These are phyloP conservation scores for Eurytoma californica DNA, from an alignment of 2,888 invertebrate genomes.

Conservation along the genomic window DNA sequence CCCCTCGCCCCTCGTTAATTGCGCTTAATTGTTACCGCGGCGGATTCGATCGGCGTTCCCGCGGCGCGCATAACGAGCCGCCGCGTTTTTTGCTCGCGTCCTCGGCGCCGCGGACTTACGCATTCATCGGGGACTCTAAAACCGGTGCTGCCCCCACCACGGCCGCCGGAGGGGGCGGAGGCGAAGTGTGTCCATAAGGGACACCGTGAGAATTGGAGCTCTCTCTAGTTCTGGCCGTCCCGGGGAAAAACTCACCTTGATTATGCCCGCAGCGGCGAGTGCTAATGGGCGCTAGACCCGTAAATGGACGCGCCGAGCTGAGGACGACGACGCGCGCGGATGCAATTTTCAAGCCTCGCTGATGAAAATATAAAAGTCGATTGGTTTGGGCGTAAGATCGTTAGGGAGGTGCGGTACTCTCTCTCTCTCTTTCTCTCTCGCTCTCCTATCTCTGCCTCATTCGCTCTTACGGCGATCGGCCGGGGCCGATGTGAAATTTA, in stretches of 20 bases:
- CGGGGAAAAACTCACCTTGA: slow-evolving; percentile 72
- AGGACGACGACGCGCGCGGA: not conserved
- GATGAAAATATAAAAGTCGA: slow-evolving; percentile 44
- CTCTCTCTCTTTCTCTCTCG: not conserved
- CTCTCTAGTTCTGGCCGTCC: slow-evolving; percentile 45
- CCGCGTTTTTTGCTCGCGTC: slow-evolving; percentile 5
- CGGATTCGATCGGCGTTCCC: slow-evolving; percentile 30
- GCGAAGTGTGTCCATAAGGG: slow-evolving; percentile 64
- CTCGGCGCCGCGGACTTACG: slow-evolving; percentile 10
- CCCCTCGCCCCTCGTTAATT: slow-evolving; percentile 43
- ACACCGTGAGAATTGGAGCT: slow-evolving; percentile 74
- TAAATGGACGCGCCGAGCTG: slow-evolving; percentile 65
- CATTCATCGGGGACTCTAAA: slow-evolving; percentile 30
- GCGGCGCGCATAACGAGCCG: slow-evolving; percentile 27
- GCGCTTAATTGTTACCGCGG: slow-evolving; percentile 54
- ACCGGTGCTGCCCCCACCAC: not conserved
- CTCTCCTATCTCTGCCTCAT: too few species aligned
- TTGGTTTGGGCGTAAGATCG: too few species aligned
- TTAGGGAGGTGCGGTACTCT: not conserved
- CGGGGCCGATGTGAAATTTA: slow-evolving; percentile 33
- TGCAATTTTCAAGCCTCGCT: not conserved
- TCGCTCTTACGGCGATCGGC: not conserved
- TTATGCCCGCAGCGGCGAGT: slow-evolving; percentile 68
- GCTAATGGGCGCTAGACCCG: slow-evolving; percentile 72
- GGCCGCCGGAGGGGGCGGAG: slow-evolving; percentile 47